These are phyloP conservation scores for Scaptodrosophila lebanonensis DNA, from an alignment of 1,140 invertebrate species.

Conservation along the genomic window DNA sequence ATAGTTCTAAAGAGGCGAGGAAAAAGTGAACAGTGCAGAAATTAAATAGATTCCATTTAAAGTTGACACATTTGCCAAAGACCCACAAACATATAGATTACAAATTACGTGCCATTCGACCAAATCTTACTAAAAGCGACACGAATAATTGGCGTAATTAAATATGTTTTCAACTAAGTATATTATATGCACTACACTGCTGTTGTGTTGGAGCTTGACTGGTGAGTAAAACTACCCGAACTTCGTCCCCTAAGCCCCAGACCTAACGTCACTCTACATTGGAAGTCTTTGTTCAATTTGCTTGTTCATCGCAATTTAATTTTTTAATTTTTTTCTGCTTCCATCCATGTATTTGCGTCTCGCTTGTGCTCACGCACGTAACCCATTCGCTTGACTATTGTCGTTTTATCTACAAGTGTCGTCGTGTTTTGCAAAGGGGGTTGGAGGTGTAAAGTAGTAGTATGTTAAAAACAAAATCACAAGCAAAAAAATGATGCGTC, in stretches of 20 bases:
- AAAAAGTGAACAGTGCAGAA: too few species aligned
- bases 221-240: conserved; percentile 41
- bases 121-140: too few species aligned
- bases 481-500: too few species aligned
- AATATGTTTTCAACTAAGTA: conserved; percentile 51
- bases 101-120: too few species aligned
- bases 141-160: too few species aligned
- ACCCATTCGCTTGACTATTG: conserved; percentile 30
- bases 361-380: conserved; percentile 41
- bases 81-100: too few species aligned
- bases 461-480: conserved; percentile 14
- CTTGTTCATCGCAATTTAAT: conserved; percentile 62
- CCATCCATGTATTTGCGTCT: conserved; percentile 18
- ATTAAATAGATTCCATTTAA: too few species aligned
- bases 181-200: conserved; percentile 39
- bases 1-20: too few species aligned
- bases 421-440: conserved; percentile 18
- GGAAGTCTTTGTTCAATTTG: conserved; percentile 56
- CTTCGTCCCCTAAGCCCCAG: not conserved
- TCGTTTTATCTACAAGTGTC: conserved; percentile 2
- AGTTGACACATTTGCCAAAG: too few species aligned
- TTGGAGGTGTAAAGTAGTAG: not conserved
- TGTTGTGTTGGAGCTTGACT: conserved; percentile 38
- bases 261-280: conserved; percentile 20
- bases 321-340: conserved; percentile 33